Evolutionary conservation across 2,888 invertebrate genomes (phyloP).

Genomic region (Bellardia bayeri): DNA sequence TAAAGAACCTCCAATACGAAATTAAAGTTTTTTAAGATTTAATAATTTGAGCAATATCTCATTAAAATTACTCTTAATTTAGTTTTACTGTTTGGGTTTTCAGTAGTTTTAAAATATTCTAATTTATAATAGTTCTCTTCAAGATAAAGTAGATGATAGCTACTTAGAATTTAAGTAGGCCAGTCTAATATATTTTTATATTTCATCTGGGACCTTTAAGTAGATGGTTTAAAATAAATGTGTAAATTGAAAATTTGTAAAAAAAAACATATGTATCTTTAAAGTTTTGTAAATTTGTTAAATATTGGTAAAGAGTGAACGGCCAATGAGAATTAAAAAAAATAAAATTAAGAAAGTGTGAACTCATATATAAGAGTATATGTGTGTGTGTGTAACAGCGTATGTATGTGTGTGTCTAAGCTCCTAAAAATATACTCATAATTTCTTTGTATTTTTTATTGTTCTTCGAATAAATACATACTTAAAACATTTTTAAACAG

Average conservation of each 20-base stretch:
- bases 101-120: constrained; percentile 40
- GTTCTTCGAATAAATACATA: not conserved
- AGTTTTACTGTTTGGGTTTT: not conserved
- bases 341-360: not conserved
- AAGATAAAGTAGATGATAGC: constrained; percentile 59
- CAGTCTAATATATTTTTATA: not conserved
- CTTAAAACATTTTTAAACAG: constrained; percentile 33
- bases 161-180: constrained; percentile 40
- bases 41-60: constrained; percentile 51
- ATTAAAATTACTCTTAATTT: constrained; percentile 1
- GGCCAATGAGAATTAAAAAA: not conserved
- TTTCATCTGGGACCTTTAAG: constrained; percentile 27
- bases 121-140: constrained; percentile 9
- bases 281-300: constrained; percentile 57
- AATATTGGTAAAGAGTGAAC: constrained; percentile 47
- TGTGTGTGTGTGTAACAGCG: constrained; percentile 13
- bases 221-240: constrained; percentile 20
- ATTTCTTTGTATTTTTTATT: constrained; percentile 32
- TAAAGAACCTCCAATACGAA: too few species aligned
- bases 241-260: constrained; percentile 52
- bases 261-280: constrained; percentile 33
- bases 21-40: too few species aligned
- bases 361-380: constrained; percentile 14
- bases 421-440: constrained; percentile 17
- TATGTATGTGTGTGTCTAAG: constrained; percentile 9